Base-by-base conservation (phyloP, 2,113 vertebrate genomes). In the Paramisgurnus dabryanus region DNA sequence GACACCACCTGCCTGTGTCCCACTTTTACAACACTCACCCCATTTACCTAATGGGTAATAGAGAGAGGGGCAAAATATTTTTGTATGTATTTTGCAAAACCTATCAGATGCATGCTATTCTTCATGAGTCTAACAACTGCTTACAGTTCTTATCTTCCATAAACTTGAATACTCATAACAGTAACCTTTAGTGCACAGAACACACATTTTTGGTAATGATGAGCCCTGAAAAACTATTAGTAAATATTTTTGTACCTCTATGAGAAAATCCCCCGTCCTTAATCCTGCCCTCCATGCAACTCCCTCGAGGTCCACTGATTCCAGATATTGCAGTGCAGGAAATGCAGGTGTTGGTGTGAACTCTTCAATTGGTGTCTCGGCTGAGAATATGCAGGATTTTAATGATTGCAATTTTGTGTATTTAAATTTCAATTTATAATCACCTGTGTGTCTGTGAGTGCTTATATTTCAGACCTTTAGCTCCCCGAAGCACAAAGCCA, bases 311-410 rank as follows among this genome's bases (percentile, higher is more conserved):
- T 99, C 97, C 72, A 99, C 97, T 0, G 97, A 99, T 86, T 99
- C 97, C 85, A 99, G 93, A 88, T 99, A 99, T 90, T 98, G 97
- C 22, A 98, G 92, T 0, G 97, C 97, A 0, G 97, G 97, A 88
- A 99, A 99, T 1, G 97, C 97, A 0, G 97, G 97, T 0, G 97
- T 98, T 0, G 97, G 97, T 0, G 96, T 97, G 80, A 99, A 99
- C 92, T 99, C 97, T 91, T 99, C 97, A 0, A 99, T 98, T 5
- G 97, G 97, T 18, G 97, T 98, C 92, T 99, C 96, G 5, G 97
- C 97, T 99, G 82, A 67, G 50, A 68, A 81, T 11, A 41, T 17
- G 77, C 15, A 73, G 43, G 71, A 69, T 72, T 47, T 49, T 55
- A 13, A 50, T 55, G 67, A 80, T 70, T 67, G 84, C 41, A 84